Conservation (phyloP, 2,113 vertebrate genomes). For the Picathartes gymnocephalus region DNA sequence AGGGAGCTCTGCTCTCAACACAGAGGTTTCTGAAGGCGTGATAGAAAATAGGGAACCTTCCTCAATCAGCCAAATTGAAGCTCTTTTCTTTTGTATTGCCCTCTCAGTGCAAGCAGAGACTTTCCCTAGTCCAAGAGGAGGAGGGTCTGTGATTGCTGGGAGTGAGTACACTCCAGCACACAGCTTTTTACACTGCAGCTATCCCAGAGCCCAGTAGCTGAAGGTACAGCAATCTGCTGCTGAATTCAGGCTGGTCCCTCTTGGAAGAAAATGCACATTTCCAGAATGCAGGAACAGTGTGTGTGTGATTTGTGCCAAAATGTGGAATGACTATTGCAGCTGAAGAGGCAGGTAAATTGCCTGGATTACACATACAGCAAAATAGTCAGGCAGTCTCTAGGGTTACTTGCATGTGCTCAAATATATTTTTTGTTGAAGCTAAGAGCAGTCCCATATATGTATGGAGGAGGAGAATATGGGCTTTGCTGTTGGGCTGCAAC, state of each 20-base stretch:
- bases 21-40: not conserved
- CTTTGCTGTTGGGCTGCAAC: not conserved
- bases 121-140: not conserved
- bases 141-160: not conserved
- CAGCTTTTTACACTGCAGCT: not conserved
- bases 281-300: not conserved
- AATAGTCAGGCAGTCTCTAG: not conserved
- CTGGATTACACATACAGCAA: not conserved
- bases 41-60: not conserved
- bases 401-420: not conserved
- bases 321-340: not conserved
- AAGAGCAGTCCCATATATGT: not conserved
- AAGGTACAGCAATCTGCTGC: not conserved
- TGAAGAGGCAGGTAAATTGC: not conserved
- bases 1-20: not conserved
- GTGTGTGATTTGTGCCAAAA: not conserved
- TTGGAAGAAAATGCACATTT: not conserved
- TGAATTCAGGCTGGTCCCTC: not conserved
- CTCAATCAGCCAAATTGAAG: not conserved
- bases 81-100: not conserved
- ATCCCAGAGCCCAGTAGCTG: not conserved
- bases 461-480: not conserved
- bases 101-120: not conserved
- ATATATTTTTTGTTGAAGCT: not conserved
- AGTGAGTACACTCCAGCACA: accelerated